Conservation (phyloP, 2,888 invertebrate species). For the Caenorhabditis panamensis region DNA sequence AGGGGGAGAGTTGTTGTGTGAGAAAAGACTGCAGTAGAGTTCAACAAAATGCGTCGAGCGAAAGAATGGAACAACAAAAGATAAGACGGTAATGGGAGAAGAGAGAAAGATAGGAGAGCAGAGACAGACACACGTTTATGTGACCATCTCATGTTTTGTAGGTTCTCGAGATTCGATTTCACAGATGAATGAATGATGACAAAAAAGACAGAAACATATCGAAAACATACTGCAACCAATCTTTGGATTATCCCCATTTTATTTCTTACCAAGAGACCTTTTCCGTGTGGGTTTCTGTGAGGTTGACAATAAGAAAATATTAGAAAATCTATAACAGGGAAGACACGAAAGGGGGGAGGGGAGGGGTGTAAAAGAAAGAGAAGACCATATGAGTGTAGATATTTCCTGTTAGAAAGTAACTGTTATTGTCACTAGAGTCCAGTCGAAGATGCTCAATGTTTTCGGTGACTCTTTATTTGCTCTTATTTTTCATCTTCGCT, state of each 20-base stretch:
- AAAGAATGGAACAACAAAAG: slow-evolving; percentile 17
- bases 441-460: slow-evolving; percentile 8
- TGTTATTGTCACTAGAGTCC: too few relatives aligned
- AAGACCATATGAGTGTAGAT: too few relatives aligned
- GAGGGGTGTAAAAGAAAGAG: too few relatives aligned
- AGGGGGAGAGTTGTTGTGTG: slow-evolving; percentile 9
- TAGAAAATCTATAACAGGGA: too few relatives aligned
- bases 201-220: background rate
- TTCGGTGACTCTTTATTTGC: slow-evolving; percentile 27
- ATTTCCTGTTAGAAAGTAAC: too few relatives aligned
- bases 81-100: slow-evolving; percentile 21
- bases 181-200: slow-evolving; percentile 41
- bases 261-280: too few relatives aligned
- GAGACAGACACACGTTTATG: slow-evolving; percentile 15
- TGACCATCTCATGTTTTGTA: slow-evolving; percentile 6
- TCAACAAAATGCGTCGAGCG: slow-evolving; percentile 16
- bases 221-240: slow-evolving; percentile 8
- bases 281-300: too few relatives aligned
- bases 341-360: too few relatives aligned
- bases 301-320: too few relatives aligned
- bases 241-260: slow-evolving; percentile 24
- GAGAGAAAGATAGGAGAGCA: slow-evolving; percentile 9
- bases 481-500: slow-evolving; percentile 26
- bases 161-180: slow-evolving; percentile 25
- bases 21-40: slow-evolving; percentile 10